These are phyloP conservation scores for Eupsilia transversa DNA, from an alignment of 2,888 invertebrate species.

Conservation along the genomic window DNA sequence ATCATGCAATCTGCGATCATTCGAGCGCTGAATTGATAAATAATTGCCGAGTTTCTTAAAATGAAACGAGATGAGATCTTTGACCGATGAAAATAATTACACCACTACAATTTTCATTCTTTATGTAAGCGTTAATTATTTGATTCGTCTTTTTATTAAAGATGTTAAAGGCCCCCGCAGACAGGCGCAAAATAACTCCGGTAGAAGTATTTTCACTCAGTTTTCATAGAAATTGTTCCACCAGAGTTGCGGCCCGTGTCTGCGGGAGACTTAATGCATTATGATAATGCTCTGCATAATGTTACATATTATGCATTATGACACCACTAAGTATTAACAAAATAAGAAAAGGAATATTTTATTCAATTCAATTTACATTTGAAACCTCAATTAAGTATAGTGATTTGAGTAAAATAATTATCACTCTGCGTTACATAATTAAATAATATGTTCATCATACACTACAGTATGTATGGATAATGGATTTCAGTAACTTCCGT, in stretches of 20 bases:
- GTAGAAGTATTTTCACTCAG: no score
- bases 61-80: slow-evolving; percentile 23
- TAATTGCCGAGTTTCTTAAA: slow-evolving; percentile 42
- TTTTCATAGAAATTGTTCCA: no score
- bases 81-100: background rate
- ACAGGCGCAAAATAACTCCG: no score
- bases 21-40: slow-evolving; percentile 65
- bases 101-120: no score
- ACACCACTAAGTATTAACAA: background rate
- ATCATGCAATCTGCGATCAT: slow-evolving; percentile 74
- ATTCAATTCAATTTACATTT: background rate
- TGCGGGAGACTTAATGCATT: no score
- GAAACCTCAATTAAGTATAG: background rate
- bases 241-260: no score
- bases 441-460: background rate
- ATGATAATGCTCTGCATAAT: background rate
- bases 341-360: background rate
- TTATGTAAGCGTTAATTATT: no score
- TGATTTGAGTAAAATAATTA: slow-evolving; percentile 7
- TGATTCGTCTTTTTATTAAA: no score
- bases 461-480: no score
- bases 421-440: slow-evolving; percentile 6
- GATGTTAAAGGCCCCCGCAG: no score
- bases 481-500: slow-evolving; percentile 33
- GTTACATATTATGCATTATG: background rate